Evolutionary conservation across 1,140 invertebrate species (phyloP).

Genomic region (Zeugodacus cucurbitae): DNA sequence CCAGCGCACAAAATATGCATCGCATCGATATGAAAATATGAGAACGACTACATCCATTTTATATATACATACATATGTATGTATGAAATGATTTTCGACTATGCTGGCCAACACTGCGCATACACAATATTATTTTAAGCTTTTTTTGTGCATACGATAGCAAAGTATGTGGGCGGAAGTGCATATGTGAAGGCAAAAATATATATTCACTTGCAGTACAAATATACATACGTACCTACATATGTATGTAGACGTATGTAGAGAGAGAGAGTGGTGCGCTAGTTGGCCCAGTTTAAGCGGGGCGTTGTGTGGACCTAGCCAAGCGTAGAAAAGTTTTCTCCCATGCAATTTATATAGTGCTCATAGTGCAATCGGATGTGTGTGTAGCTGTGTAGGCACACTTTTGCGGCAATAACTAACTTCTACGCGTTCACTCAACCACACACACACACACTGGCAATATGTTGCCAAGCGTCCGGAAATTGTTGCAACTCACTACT

Average conservation of each 20-base stretch:
- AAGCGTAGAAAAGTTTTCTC: background rate
- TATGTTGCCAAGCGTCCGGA: slow-evolving; percentile 30
- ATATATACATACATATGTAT: too few species aligned
- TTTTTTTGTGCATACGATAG: background rate
- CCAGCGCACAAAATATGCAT: too few species aligned
- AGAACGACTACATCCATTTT: too few species aligned
- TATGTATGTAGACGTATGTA: too few species aligned
- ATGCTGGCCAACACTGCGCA: background rate
- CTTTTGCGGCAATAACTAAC: background rate
- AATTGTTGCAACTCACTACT: slow-evolving; percentile 21
- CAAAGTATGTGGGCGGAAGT: background rate
- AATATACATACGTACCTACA: background rate
- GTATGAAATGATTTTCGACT: background rate
- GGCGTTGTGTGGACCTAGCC: background rate
- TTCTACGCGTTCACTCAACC: background rate
- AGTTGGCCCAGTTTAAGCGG: slow-evolving; percentile 10
- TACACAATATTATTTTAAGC: background rate
- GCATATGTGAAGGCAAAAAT: background rate
- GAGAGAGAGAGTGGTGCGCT: background rate
- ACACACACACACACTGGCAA: background rate
- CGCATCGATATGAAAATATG: too few species aligned
- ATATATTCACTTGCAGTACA: background rate
- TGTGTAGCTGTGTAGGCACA: background rate
- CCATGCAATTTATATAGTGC: background rate
- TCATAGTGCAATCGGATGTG: background rate